Evolutionary conservation across 2,888 invertebrate species (phyloP).

Genomic region (Gymnocheta viridis): DNA sequence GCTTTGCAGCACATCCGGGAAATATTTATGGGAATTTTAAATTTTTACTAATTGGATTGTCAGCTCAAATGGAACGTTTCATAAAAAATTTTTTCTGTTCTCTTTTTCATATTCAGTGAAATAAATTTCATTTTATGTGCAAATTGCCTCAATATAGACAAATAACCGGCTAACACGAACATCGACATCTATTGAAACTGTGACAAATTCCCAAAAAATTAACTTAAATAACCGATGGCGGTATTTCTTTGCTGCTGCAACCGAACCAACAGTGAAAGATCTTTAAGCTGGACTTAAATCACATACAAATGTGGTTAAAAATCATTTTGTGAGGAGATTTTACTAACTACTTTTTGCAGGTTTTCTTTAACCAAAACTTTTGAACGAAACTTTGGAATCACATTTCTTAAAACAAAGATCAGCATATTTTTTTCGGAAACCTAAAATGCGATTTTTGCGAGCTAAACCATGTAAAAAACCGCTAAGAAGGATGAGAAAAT

Average conservation of each 20-base stretch:
- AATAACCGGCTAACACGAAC: background rate
- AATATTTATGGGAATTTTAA: constrained; percentile 72
- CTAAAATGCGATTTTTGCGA: no score
- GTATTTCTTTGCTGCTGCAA: background rate
- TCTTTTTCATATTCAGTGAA: constrained; percentile 25
- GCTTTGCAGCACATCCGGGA: constrained; percentile 69
- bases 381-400: no score
- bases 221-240: background rate
- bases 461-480: no score
- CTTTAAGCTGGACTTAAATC: background rate
- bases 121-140: constrained; percentile 77
- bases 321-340: no score
- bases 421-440: no score
- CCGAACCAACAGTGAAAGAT: background rate
- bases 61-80: constrained; percentile 71
- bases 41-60: constrained; percentile 80
- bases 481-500: no score
- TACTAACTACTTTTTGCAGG: no score
- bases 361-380: no score
- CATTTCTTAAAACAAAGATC: no score
- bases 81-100: constrained; percentile 31
- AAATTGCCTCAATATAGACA: constrained; percentile 55
- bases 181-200: constrained; percentile 7
- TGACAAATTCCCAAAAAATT: constrained; percentile 58
- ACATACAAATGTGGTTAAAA: background rate